Evolutionary conservation across 2,888 invertebrate species (phyloP), one percentile per base, ranked within the genome.

Genomic region (Heliothis peltigera): DNA sequence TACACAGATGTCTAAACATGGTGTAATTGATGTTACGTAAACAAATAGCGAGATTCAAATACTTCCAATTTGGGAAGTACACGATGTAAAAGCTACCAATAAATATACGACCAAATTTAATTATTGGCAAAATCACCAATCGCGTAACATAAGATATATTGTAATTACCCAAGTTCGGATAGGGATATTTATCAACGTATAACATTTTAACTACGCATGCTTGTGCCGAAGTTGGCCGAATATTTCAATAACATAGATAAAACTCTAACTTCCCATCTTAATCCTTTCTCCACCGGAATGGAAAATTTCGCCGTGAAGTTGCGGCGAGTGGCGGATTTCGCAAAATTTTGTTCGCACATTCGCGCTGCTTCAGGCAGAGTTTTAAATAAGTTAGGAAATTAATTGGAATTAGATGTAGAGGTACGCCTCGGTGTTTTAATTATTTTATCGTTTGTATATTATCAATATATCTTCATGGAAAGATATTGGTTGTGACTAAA

Each of bases 261-360:
- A 79, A 82, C 75, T 73, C 64, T 25, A 64, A 75, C 68, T 75
- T 68, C 42, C 17, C 74, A 63, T 77, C 82, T 82, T 81, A 83
- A 83, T 82, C 83, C 80, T 74, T 79, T 69, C 70, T 69, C 63
- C 65, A 56, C 19, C 64, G 64, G 47, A 56, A 70, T 66, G 70
- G 81, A 75, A 80, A 82, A 83, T 84, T 84, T 83, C 77, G 53
- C 71, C 28, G n/a, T 48, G 43, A 77, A 81, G 74, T 82, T 79
- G 66, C 25, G 67, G 69, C 64, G 66, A 73, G 70, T 53, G 77
- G 77, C n/a, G 60, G 55, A 56, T 51, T 63, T 56, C n/a, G 21
- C 32, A 43, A 54, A 73, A 49, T 42, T 71, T 59, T 49, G n/a
- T 59, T 47, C 12, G 60, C 56, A 75, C 46, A 52, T 68, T 55